Conservation (phyloP, 2,888 invertebrate species). For the Pedicia rivosa region DNA sequence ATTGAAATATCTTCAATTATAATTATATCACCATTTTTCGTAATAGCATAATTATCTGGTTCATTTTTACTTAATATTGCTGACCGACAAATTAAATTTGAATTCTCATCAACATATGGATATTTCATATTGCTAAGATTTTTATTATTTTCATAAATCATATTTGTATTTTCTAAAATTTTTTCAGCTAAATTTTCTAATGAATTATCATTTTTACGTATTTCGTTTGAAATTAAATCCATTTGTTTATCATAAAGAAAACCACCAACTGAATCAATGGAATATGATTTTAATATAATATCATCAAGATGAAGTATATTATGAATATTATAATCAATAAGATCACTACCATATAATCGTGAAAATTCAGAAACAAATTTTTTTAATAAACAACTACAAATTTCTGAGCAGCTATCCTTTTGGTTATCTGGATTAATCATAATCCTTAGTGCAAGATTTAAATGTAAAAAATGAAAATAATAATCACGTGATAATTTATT, state of each 20-base stretch:
- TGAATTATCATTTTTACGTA: neutral
- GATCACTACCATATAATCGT: constrained; percentile 9
- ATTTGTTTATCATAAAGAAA: constrained; percentile 9
- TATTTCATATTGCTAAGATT: constrained; percentile 6
- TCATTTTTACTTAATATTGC: constrained; percentile 3
- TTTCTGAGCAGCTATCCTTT: neutral
- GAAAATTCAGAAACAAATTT: constrained; percentile 10
- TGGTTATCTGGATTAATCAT: constrained; percentile 7
- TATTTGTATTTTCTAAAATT: constrained; percentile 7
- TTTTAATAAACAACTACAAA: constrained; percentile 7
- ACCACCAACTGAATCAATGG: constrained; percentile 8
- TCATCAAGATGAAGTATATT: constrained; percentile 11
- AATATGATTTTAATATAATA: constrained; percentile 6
- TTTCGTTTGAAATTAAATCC: neutral
- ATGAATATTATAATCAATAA: constrained; percentile 11
- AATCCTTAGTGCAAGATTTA: constrained; percentile 11
- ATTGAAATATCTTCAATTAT: constrained; percentile 7
- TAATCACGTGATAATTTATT: constrained; percentile 6
- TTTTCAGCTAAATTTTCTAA: constrained; percentile 8
- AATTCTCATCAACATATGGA: constrained; percentile 6
- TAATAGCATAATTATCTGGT: constrained; percentile 8
- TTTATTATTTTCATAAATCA: constrained; percentile 7
- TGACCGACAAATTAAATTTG: constrained; percentile 6
- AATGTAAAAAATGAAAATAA: constrained; percentile 10
- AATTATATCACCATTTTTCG: constrained; percentile 5